Evolutionary conservation across 2,888 invertebrate species (phyloP), one percentile per base, ranked within the genome.

Genomic region (Punctoribates punctum): DNA sequence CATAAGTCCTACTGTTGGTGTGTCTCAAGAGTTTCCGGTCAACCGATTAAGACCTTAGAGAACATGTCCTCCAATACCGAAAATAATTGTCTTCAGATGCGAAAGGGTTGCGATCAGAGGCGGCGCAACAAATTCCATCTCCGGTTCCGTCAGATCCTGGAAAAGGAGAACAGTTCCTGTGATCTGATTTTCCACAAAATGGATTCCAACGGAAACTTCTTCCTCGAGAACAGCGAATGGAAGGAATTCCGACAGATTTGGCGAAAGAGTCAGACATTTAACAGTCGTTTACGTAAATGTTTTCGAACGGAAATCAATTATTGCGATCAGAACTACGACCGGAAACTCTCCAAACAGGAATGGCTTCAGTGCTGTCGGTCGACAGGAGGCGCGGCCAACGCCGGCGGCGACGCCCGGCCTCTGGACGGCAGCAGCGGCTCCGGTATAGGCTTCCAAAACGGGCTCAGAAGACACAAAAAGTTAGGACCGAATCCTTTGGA

Each of bases 241-340:
- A 75, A 75, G 42, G n/a, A 70, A 34, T 75, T 75, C 42, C 70
- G 51, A 42, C 60, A 72, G n/a, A 23, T 17, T 20, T 73, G 72
- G 73, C 29, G 51, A 4, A 48, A 46, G 11, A 23, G 8, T 17
- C 23, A 72, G 11, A 48, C 54, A n/a, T 23, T 75, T 25, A 70
- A 48, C 46, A 54, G 51, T 27, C 48, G 54, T 6, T 25, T 72
- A 17, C 25, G 51, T 8, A 75, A 75, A 42, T 75, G 75, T 46
- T 72, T 75, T n/a, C 23, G 73, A 34, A 75, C 72, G 23, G 75
- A 75, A 62, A 73, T 75, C 15, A 54, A 54, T 42, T 72, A 72
- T 27, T 75, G 75, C 54, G 75, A 75, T 34, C 75, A 72, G 42
- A 75, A 75, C 38, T 27, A 46, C 13, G 75, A 75, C 29, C n/a